Evolutionary conservation across 1,140 invertebrate species (phyloP).

Genomic region (Sinonovacula constricta): DNA sequence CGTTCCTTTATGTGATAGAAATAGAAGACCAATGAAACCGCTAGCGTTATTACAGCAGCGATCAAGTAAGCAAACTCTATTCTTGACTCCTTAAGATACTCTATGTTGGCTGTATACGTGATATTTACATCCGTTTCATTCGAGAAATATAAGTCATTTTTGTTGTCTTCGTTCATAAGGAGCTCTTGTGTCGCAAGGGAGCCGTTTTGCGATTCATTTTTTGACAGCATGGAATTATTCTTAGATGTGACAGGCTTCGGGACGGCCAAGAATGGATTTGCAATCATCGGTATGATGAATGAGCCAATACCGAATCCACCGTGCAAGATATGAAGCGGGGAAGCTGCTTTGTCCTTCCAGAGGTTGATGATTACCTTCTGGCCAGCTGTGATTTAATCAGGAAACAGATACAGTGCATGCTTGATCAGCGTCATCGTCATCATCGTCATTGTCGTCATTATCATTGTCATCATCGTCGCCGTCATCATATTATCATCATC

Average conservation of each 20-base stretch:
- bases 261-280: conserved; percentile 61
- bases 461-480: neutral
- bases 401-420: too few species aligned
- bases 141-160: neutral
- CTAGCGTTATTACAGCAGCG: conserved; percentile 43
- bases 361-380: conserved; percentile 60
- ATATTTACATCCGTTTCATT: neutral
- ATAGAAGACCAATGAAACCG: conserved; percentile 54
- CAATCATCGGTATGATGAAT: conserved; percentile 66
- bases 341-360: conserved; percentile 59
- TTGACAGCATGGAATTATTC: neutral
- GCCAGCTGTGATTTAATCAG: conserved; percentile 55
- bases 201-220: too few species aligned
- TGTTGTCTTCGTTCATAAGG: neutral
- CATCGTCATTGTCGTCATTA: too few species aligned
- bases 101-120: neutral
- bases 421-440: too few species aligned
- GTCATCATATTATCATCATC: neutral
- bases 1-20: conserved; percentile 43
- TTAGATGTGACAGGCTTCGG: conserved; percentile 11
- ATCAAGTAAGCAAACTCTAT: conserved; percentile 63
- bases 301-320: conserved; percentile 69
- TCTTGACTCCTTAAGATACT: conserved; percentile 50
- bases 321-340: conserved; percentile 63
- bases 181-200: neutral